Conservation (phyloP, 2,113 vertebrate genomes). For the Oryzias melastigma region DNA sequence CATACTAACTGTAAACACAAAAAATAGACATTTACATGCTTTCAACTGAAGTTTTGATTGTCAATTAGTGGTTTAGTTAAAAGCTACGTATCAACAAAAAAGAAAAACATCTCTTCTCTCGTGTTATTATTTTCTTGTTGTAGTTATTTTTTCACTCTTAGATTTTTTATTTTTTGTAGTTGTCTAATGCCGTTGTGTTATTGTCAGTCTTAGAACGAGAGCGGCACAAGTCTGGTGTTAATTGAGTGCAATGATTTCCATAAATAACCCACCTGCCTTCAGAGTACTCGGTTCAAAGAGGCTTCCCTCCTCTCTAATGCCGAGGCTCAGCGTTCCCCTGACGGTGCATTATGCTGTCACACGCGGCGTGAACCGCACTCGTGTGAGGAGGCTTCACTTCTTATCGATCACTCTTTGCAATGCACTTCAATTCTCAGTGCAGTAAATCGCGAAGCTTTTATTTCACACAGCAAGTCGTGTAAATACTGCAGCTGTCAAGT, state of each 20-base stretch:
- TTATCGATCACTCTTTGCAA: background rate
- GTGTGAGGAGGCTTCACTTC: background rate
- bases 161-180: too few species aligned
- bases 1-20: too few species aligned
- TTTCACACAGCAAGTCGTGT: background rate
- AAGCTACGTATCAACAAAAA: too few species aligned
- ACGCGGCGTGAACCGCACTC: background rate
- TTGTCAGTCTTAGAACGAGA: slow-evolving; percentile 7
- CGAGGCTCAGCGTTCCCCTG: slow-evolving; percentile 42
- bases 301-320: slow-evolving; percentile 33
- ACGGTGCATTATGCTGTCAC: background rate
- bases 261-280: slow-evolving; percentile 58
- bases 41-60: too few species aligned
- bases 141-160: too few species aligned
- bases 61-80: too few species aligned
- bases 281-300: slow-evolving; percentile 34
- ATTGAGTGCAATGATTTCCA: slow-evolving; percentile 35
- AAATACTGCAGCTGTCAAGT: background rate
- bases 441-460: background rate
- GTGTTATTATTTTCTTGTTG: too few species aligned
- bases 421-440: background rate
- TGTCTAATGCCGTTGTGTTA: too few species aligned
- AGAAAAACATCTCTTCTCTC: too few species aligned
- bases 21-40: too few species aligned
- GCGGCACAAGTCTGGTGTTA: slow-evolving; percentile 32